These are phyloP conservation scores for Musca domestica DNA, from an alignment of 1,140 invertebrate species.

Conservation along the genomic window DNA sequence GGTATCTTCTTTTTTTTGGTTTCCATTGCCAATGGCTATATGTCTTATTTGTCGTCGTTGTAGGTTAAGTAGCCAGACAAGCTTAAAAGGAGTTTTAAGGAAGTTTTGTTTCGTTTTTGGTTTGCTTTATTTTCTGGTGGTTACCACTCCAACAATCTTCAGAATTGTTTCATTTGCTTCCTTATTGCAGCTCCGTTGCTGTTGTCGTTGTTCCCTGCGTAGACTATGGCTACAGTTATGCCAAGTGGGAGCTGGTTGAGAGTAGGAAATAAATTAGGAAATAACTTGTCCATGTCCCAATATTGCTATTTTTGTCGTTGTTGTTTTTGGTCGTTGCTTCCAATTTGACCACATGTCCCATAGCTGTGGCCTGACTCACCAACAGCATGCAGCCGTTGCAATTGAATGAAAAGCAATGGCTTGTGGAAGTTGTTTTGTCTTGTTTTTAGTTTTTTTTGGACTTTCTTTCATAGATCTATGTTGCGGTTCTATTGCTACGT, in stretches of 20 bases:
- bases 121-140: too few species aligned
- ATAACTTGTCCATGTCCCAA: conserved; percentile 8
- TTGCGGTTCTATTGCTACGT: too few species aligned
- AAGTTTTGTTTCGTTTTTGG: not conserved
- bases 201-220: not conserved
- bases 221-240: not conserved
- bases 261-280: conserved; percentile 8
- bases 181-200: not conserved
- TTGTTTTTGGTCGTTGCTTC: not conserved
- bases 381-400: not conserved
- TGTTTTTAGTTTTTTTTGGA: too few species aligned
- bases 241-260: too few species aligned
- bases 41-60: conserved; percentile 4
- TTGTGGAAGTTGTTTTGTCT: too few species aligned
- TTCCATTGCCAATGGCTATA: not conserved
- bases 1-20: not conserved
- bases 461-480: too few species aligned
- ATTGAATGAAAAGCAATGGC: too few species aligned
- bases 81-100: conserved; percentile 3
- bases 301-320: not conserved
- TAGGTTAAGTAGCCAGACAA: conserved; percentile 19
- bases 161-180: not conserved
- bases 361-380: not conserved
- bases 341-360: conserved; percentile 17
- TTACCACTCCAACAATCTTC: too few species aligned